Conservation (phyloP, 2,113 vertebrate species). For the Cyprinodon brontotheroides region DNA sequence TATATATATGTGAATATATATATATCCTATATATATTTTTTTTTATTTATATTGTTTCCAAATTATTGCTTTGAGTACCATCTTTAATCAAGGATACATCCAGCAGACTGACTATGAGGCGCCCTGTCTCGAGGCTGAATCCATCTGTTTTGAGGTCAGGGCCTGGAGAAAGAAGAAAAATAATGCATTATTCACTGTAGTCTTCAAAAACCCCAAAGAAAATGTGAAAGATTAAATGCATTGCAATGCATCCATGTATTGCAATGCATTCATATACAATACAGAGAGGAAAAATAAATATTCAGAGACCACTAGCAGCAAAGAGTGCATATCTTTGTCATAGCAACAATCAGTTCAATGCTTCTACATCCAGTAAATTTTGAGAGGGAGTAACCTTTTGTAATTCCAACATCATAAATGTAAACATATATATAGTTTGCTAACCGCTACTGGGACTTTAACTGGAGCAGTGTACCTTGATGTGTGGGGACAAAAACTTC, state of each 20-base stretch:
- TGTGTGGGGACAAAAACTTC: background rate
- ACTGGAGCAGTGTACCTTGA: background rate
- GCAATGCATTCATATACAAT: no score
- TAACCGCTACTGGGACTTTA: background rate
- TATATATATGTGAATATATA: background rate
- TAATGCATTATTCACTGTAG: background rate
- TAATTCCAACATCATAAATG: background rate
- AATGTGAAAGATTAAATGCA: background rate
- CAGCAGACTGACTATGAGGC: constrained; percentile 88
- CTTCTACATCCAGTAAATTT: no score
- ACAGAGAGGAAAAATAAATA: no score
- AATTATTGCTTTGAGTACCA: background rate
- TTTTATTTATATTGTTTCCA: background rate
- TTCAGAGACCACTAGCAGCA: no score
- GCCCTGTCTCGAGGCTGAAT: constrained; percentile 89
- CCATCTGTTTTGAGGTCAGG: constrained; percentile 91
- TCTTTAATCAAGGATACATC: constrained; percentile 87
- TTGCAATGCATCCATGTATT: no score
- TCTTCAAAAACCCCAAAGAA: background rate
- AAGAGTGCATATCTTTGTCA: background rate
- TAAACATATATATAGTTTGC: background rate
- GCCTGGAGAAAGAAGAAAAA: constrained; percentile 71
- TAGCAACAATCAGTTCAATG: background rate
- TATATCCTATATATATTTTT: background rate
- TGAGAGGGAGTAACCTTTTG: background rate